Evolutionary conservation across 37 sponge, comb jelly and placozoan species (phyloP).

Genomic region (Spongilla lacustris): DNA sequence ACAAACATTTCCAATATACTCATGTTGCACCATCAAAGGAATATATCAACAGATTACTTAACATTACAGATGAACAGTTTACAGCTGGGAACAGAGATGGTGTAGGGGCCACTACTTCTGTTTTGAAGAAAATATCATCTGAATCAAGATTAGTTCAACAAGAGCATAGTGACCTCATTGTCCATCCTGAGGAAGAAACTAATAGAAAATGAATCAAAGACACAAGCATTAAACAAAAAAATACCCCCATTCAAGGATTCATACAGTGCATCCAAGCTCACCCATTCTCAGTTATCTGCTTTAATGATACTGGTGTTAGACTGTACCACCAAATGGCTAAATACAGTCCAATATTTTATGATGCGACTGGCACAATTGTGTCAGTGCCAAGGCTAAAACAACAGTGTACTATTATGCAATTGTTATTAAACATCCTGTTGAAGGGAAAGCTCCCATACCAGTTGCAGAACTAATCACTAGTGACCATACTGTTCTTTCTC

Average conservation of each 20-base stretch:
- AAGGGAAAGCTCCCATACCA: constrained; percentile 3
- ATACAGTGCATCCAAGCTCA: background rate
- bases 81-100: constrained; percentile 11
- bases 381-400: background rate
- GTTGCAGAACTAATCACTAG: constrained; percentile 23
- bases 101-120: background rate
- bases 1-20: too few species aligned
- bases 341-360: constrained; percentile 6
- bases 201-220: background rate
- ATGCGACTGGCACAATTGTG: constrained; percentile 8
- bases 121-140: constrained; percentile 4
- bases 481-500: background rate
- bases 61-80: background rate
- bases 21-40: background rate
- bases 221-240: background rate
- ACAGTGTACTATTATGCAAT: background rate
- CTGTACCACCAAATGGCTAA: constrained; percentile 7
- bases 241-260: background rate
- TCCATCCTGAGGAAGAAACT: background rate
- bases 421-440: background rate
- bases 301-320: background rate
- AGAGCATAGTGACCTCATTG: background rate
- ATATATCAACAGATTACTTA: background rate
- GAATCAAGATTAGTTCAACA: background rate
- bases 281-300: constrained; percentile 8